These are phyloP conservation scores for Chascanopsetta lugubris DNA, from an alignment of 2,113 vertebrate genomes.

Conservation along the genomic window DNA sequence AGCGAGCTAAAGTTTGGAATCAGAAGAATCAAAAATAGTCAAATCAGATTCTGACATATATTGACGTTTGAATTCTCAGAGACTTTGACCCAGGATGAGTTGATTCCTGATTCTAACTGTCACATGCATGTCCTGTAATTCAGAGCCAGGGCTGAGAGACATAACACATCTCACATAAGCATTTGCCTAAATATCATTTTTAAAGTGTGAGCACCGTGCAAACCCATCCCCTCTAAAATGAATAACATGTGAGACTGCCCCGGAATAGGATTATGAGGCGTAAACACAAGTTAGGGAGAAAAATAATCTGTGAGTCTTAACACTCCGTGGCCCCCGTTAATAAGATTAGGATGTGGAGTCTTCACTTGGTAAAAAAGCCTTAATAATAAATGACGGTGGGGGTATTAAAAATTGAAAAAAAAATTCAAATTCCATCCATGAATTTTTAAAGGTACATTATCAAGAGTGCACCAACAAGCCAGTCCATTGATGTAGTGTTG, in stretches of 20 bases:
- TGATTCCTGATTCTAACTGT: no score
- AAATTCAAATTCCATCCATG: slow-evolving; percentile 69
- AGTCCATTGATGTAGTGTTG: slow-evolving; percentile 54
- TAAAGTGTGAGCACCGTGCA: not conserved
- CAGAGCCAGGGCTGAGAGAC: not conserved
- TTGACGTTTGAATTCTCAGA: no score
- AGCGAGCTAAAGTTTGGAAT: no score
- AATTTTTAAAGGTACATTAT: slow-evolving; percentile 74
- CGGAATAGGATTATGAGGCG: slow-evolving; percentile 7
- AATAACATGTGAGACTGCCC: not conserved
- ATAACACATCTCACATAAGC: no score
- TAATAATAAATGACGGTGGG: slow-evolving; percentile 80
- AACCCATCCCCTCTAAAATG: not conserved
- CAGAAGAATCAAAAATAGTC: no score
- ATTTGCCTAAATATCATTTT: slow-evolving; percentile 20
- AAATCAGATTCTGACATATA: no score
- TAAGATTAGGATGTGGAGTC: slow-evolving; percentile 77
- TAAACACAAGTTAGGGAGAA: slow-evolving; percentile 48
- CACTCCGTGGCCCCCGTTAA: slow-evolving; percentile 57
- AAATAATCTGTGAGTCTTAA: slow-evolving; percentile 60
- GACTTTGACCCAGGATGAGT: no score
- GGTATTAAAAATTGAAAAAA: slow-evolving; percentile 76
- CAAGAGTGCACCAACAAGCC: slow-evolving; percentile 72
- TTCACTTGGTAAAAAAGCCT: slow-evolving; percentile 71
- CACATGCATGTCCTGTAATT: no score